These are phyloP conservation scores for Tetragonisca angustula DNA, from an alignment of 2,888 invertebrate species.

Conservation along the genomic window DNA sequence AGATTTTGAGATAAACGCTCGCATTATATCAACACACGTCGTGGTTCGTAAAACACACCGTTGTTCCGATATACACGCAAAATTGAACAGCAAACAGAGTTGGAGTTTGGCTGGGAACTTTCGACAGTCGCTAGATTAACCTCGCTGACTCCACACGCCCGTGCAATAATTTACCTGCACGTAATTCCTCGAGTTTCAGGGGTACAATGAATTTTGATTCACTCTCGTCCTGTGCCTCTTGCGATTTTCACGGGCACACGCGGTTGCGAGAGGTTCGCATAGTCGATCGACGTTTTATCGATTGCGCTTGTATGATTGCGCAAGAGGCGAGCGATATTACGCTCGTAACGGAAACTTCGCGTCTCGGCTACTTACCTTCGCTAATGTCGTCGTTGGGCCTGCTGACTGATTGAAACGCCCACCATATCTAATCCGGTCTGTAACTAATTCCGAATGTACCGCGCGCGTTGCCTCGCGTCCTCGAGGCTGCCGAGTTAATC, in stretches of 20 bases:
- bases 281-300: neutral
- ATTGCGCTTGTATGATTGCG: conserved; percentile 5
- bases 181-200: neutral
- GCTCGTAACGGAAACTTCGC: conserved; percentile 60
- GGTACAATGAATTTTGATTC: neutral
- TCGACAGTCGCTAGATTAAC: neutral
- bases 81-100: neutral
- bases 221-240: neutral
- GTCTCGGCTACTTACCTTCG: conserved; percentile 74
- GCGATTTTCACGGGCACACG: neutral
- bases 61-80: neutral
- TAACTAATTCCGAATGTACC: conserved; percentile 50
- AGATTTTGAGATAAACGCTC: neutral
- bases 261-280: neutral
- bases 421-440: conserved; percentile 66
- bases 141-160: neutral
- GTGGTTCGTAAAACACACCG: neutral
- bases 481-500: conserved; percentile 9
- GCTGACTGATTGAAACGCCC: conserved; percentile 71
- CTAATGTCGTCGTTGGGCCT: conserved; percentile 76
- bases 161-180: neutral
- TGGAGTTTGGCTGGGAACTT: neutral
- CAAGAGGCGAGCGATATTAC: conserved; percentile 29
- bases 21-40: neutral
- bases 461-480: conserved; percentile 29